Conservation (phyloP, 2,113 vertebrate genomes). For the Taurulus bubalis region DNA sequence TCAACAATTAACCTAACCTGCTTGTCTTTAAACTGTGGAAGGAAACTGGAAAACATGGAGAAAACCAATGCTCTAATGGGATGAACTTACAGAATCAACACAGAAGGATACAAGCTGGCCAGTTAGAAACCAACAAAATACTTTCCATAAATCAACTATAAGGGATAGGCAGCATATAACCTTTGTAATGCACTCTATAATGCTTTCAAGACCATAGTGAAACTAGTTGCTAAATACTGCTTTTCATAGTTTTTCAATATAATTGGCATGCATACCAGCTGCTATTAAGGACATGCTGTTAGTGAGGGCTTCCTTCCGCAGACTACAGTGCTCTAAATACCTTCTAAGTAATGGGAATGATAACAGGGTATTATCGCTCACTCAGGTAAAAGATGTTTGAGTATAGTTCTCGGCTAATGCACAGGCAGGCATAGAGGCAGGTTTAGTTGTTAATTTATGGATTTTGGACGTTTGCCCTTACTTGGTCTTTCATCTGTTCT, state of each 20-base stretch:
- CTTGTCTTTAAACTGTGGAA: background rate
- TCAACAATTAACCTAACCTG: background rate
- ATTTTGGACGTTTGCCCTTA: constrained; percentile 18
- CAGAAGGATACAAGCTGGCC: background rate
- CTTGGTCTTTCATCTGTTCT: constrained; percentile 8
- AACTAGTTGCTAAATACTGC: background rate
- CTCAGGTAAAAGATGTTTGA: constrained; percentile 22
- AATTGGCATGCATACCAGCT: background rate
- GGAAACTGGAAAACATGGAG: background rate
- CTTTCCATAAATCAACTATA: background rate
- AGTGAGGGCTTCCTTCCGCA: background rate
- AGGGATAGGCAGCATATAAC: background rate
- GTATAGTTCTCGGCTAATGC: constrained; percentile 3
- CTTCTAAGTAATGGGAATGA: constrained; percentile 1
- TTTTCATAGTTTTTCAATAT: constrained; percentile 11
- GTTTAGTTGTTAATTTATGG: constrained; percentile 19
- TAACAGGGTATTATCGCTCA: constrained; percentile 24
- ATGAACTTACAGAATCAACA: background rate
- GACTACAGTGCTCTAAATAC: constrained; percentile 21
- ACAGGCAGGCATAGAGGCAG: background rate
- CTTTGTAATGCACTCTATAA: background rate
- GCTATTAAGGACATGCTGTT: background rate
- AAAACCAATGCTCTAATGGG: background rate
- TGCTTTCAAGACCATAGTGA: background rate
- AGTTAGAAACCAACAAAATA: background rate